Base-by-base conservation (phyloP, 2,797 vertebrate species). In the Champsocephalus gunnari region DNA sequence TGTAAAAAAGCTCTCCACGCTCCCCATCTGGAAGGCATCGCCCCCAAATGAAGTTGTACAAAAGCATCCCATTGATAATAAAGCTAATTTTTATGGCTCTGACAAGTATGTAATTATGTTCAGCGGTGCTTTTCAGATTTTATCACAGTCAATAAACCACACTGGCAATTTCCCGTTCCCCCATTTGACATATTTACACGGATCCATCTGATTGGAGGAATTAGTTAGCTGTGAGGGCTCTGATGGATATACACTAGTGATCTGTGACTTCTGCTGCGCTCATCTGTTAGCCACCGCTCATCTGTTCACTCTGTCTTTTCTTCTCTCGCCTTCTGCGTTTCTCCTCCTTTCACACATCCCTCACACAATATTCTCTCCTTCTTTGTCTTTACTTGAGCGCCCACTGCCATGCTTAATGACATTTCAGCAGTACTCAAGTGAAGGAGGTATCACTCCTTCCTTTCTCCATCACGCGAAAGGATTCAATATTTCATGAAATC, bases 151-250 rank as follows among this genome's bases (percentile, higher is more conserved):
- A 98, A 98, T 98, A 97, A 98, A 97, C 96, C 95, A 96, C 96
- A 95, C 93, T 96, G 96, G 97, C 99, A 99, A 99, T 99, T 99
- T 98, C 97, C 97, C 34, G 34, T 38, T 99, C 98, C 97, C 97
- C 97, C 96, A 98, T 92, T 98, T 99, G 98, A 99, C 98, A 98
- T 98, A 99, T 99, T 99, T 99, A 99, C 98, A 99, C 97, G 97
- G 97, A 98, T 98, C 98, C 97, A 99, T 99, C 98, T 98, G 97
- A 99, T 98, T 99, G 96, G 34, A 96, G 97, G 97, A 98, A 98
- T 99, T 99, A 99, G 96, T 97, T 93, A 97, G 96, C 96, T 96
- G 96, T 96, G 96, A 97, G 96, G 97, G 96, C 96, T 95, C 96
- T 97, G 97, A 98, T 97, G 97, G 97, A 97, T 97, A 96, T 96